These are phyloP conservation scores for Gonocerus acuteangulatus DNA, from an alignment of 2,888 invertebrate genomes.

Conservation along the genomic window DNA sequence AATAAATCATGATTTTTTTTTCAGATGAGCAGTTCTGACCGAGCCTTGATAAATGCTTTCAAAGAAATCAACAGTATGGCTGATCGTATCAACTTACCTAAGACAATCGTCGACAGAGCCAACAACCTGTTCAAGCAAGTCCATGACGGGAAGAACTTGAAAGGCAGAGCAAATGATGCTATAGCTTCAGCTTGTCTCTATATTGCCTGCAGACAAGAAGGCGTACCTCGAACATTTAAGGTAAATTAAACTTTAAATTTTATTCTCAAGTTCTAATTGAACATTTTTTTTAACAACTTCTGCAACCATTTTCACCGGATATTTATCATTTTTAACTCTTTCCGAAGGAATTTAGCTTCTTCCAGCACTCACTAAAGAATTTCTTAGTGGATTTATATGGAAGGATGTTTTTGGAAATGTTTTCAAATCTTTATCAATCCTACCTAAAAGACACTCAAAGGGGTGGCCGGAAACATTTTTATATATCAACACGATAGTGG, in stretches of 20 bases:
- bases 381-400: no score
- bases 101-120: constrained; percentile 93
- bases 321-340: no score
- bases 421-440: no score
- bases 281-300: no score
- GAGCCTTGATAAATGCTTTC: constrained; percentile 91
- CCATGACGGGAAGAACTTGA: constrained; percentile 90
- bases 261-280: background rate
- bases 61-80: constrained; percentile 97
- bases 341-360: no score
- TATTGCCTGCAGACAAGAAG: constrained; percentile 97
- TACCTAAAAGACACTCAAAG: no score
- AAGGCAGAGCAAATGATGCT: constrained; percentile 95
- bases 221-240: constrained; percentile 96
- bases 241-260: constrained; percentile 37
- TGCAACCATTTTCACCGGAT: no score
- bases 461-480: no score
- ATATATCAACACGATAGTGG: no score
- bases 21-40: constrained; percentile 89
- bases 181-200: constrained; percentile 98
- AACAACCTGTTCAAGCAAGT: constrained; percentile 97
- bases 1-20: constrained; percentile 45
- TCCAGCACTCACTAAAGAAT: no score
- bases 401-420: no score
- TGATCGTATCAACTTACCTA: constrained; percentile 92